These are phyloP conservation scores for Pasiphila rectangulata DNA, from an alignment of 2,888 invertebrate genomes.

Conservation along the genomic window DNA sequence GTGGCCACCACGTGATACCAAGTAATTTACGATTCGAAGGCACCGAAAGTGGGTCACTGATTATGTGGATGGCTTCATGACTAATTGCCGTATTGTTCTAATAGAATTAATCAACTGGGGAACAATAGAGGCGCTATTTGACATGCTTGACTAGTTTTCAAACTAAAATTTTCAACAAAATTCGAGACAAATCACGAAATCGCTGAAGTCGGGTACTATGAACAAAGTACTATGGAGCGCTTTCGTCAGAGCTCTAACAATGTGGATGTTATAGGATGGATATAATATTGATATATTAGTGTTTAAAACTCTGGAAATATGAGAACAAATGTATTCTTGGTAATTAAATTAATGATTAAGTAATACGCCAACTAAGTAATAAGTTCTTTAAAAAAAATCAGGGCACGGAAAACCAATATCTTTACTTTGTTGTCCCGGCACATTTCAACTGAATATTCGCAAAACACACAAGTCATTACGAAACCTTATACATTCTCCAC, in stretches of 20 bases:
- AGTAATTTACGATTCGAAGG: conserved; percentile 45
- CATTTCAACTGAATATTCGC: not conserved
- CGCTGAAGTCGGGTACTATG: too few relatives aligned
- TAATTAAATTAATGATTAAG: not conserved
- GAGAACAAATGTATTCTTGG: not conserved
- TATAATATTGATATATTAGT: too few relatives aligned
- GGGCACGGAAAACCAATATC: too few relatives aligned
- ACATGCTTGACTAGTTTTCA: too few relatives aligned
- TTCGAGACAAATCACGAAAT: too few relatives aligned
- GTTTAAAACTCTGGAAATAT: too few relatives aligned
- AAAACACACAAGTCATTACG: not conserved
- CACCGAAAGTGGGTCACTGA: conserved; percentile 44
- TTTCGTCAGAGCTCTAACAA: too few relatives aligned
- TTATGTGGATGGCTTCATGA: conserved; percentile 41
- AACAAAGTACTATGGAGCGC: too few relatives aligned
- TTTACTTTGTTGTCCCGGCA: too few relatives aligned
- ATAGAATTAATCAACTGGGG: not conserved
- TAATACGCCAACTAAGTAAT: not conserved
- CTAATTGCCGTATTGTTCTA: conserved; percentile 25
- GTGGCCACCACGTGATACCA: conserved; percentile 41
- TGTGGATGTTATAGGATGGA: too few relatives aligned
- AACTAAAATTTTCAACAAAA: too few relatives aligned
- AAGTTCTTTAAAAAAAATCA: not conserved
- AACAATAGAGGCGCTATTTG: not conserved
- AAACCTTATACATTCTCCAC: not conserved